Evolutionary conservation across 2,888 invertebrate species (phyloP).

Genomic region (Leptinotarsa peninsularis): DNA sequence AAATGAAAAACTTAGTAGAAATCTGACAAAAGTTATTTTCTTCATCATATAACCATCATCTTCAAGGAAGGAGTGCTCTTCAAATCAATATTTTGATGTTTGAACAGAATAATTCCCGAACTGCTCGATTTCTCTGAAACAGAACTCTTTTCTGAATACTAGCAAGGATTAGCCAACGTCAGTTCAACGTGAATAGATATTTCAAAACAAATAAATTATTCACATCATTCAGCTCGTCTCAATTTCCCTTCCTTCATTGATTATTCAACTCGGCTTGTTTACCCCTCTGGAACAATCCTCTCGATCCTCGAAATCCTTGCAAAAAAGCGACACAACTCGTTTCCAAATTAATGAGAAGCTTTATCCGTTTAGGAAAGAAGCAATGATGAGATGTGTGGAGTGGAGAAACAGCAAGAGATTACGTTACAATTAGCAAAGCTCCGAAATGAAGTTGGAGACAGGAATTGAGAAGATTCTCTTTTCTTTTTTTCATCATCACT

Average conservation of each 20-base stretch:
- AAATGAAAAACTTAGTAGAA: too few species aligned
- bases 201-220: conserved; percentile 3
- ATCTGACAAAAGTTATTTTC: too few species aligned
- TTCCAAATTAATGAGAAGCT: conserved; percentile 22
- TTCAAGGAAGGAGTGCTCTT: too few species aligned
- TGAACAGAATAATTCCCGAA: too few species aligned
- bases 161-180: not conserved
- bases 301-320: conserved; percentile 1
- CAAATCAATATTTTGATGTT: too few species aligned
- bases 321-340: conserved; percentile 16
- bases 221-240: not conserved
- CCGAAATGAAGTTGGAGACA: conserved; percentile 15
- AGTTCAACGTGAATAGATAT: not conserved
- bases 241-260: conserved; percentile 5
- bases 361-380: conserved; percentile 10
- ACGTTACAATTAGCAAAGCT: conserved; percentile 22
- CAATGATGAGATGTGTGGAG: conserved; percentile 16
- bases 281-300: conserved; percentile 12
- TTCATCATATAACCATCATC: too few species aligned
- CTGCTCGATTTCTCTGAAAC: too few species aligned
- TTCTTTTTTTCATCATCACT: not conserved
- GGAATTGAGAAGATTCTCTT: conserved; percentile 2
- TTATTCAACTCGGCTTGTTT: conserved; percentile 17
- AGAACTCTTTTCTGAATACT: too few species aligned
- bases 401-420: conserved; percentile 20